Base-by-base conservation (phyloP, 1,140 invertebrate genomes). In the Rhyzopertha dominica region DNA sequence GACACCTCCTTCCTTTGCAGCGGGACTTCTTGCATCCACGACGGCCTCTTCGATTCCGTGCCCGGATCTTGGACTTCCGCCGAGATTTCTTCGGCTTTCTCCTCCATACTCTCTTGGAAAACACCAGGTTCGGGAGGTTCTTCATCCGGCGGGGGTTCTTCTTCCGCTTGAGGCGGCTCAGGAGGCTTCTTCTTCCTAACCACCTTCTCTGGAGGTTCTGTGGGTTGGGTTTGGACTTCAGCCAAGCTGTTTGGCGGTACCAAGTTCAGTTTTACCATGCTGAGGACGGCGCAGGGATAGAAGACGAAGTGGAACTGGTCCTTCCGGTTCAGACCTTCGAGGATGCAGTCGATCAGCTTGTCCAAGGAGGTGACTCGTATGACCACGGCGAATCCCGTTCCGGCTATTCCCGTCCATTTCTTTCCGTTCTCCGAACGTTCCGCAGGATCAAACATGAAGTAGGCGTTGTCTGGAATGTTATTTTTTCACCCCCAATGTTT, bases 401-500 rank as follows among this genome's bases (percentile, higher is more conserved):
- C 55, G 28, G 38, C 37, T 2, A 58, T 12, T 19, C 50, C 54
- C 14, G 34, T 41, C 56, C 59, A 57, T 19, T 41, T 49, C 12
- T 51, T 43, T 5, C 58, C 62, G 20, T 43, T 22, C 7, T 44
- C 29, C 22, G 61, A 53, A 32, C 64, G 62, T 9, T 64, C 63
- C 2, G 30, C 45, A 2, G 63, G 58, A 49, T 66, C 60, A 36
- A 64, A 66, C 8, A 57, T 40, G 43, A 56, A 64, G 31, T 47
- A 63, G 2, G 43, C 43, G 1, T 46, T 46, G 4, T 50, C 56
- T 31, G 28, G 23, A 35, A 43, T 5, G 23, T 5, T 35, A 29
- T 29, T 23, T 10, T 4, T 37, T 4, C 19, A 30, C 1, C n/a
- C n/a, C 8, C 5, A 25, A 28, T 8, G 7, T 18, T 25, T 4